Evolutionary conservation across 2,113 vertebrate species (phyloP).

Genomic region (Lontra canadensis): DNA sequence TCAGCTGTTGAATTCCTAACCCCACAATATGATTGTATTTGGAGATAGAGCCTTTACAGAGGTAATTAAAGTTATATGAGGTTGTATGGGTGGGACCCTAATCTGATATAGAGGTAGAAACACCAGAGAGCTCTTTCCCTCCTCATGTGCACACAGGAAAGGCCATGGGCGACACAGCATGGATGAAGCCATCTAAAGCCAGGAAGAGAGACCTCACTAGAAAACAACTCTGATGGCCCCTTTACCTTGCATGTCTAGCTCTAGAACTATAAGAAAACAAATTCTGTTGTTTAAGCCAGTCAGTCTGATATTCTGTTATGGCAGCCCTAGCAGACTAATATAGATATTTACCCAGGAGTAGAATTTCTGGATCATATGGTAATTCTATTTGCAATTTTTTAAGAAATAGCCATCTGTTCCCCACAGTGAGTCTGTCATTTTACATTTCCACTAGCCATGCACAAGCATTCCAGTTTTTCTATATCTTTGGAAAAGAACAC

Average conservation of each 20-base stretch:
- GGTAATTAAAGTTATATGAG: not conserved
- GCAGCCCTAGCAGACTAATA: not conserved
- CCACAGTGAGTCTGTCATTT: not conserved
- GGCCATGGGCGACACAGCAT: no score
- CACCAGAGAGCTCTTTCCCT: not conserved
- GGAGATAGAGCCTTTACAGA: not conserved
- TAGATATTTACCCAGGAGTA: not conserved
- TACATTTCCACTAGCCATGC: not conserved
- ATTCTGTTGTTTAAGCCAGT: not conserved
- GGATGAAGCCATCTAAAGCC: not conserved
- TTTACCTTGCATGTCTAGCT: not conserved
- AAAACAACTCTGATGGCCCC: not conserved
- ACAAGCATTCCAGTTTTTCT: fast-evolving
- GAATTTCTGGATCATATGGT: not conserved
- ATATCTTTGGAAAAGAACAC: not conserved
- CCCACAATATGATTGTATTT: no score
- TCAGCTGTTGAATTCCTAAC: no score
- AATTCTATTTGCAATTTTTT: no score
- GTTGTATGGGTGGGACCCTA: not conserved
- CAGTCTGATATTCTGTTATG: not conserved
- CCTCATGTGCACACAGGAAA: not conserved
- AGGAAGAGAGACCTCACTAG: not conserved
- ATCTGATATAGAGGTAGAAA: not conserved
- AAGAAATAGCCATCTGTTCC: not conserved
- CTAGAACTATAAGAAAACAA: not conserved